Evolutionary conservation across 2,888 invertebrate genomes (phyloP).

Genomic region (Cephus runcator): DNA sequence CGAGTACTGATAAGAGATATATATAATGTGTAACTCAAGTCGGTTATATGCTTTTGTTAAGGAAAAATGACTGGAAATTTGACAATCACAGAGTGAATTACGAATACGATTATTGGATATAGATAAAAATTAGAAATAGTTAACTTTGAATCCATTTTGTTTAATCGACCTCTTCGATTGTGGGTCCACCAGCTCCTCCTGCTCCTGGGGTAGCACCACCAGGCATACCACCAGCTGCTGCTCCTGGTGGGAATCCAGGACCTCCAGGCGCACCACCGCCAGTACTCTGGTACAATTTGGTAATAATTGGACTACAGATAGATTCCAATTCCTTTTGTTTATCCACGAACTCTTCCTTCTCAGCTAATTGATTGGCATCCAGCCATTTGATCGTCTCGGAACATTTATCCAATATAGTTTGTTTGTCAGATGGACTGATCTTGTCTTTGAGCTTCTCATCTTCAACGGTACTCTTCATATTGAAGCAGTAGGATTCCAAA

Average conservation of each 20-base stretch:
- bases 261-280: constrained; percentile 59
- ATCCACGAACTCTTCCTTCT: constrained; percentile 72
- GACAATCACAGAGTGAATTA: neutral
- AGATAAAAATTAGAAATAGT: neutral
- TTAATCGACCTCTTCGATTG: constrained; percentile 93
- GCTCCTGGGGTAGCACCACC: constrained; percentile 72
- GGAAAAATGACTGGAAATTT: neutral
- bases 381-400: constrained; percentile 70
- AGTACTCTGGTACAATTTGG: constrained; percentile 44
- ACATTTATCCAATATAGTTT: constrained; percentile 68
- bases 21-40: neutral
- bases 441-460: constrained; percentile 86
- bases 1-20: neutral
- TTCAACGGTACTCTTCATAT: constrained; percentile 92
- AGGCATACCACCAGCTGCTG: constrained; percentile 71
- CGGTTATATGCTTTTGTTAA: neutral
- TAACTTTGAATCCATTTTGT: constrained; percentile 4
- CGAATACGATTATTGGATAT: neutral
- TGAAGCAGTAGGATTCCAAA: constrained; percentile 70
- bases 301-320: constrained; percentile 60
- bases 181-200: constrained; percentile 79
- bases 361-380: constrained; percentile 71
- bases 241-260: constrained; percentile 63
- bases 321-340: constrained; percentile 75
- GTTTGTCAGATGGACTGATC: constrained; percentile 67